Evolutionary conservation across 1,140 invertebrate species (phyloP), one percentile per base, ranked within the genome.

Genomic region (Drosophila paulistorum): DNA sequence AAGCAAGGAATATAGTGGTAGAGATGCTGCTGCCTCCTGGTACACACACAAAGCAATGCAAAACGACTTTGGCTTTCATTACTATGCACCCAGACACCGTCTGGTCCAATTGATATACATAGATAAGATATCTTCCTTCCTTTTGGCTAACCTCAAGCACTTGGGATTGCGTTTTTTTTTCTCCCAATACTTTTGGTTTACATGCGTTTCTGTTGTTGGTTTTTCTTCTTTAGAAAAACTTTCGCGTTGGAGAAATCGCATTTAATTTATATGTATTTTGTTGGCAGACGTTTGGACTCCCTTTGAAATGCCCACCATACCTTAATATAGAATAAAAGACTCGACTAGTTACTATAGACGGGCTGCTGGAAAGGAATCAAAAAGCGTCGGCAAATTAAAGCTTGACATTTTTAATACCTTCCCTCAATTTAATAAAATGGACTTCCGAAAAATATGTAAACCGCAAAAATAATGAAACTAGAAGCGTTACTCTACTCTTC

Each of bases 51-150:
- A 83, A 84, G 81, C 71, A 79, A 83, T 84, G 81, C 81, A 83
- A 85, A 74, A 66, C 81, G 74, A 78, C 74, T 85, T 74, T 71
- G 71, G 64, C 65, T 74, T 82, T 83, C 81, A 83, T 83, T 83
- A 76, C 75, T 75, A 71, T 67, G 73, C 73, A 61, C 23, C 59
- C 60, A 59, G 79, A 45, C 59, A 55, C 63, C 81, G 79, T 82
- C 79, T 81, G 78, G 14, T 65, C 59, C 74, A 78, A 75, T 82
- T 74, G 79, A 82, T 79, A 78, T 65, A 71, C 70, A 65, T 37
- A 70, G 68, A 75, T 65, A 67, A 58, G 37, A 37, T 33, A 64
- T 60, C 42, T 76, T 51, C 51, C 37, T 72, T 75, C 70, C 74
- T 73, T 83, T 68, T 74, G 71, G 72, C 61, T 66, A 61, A 77